phyloP scores from a whole-genome alignment of 2,888 invertebrate genomes.

The Cheilosia variabilis region DNA sequence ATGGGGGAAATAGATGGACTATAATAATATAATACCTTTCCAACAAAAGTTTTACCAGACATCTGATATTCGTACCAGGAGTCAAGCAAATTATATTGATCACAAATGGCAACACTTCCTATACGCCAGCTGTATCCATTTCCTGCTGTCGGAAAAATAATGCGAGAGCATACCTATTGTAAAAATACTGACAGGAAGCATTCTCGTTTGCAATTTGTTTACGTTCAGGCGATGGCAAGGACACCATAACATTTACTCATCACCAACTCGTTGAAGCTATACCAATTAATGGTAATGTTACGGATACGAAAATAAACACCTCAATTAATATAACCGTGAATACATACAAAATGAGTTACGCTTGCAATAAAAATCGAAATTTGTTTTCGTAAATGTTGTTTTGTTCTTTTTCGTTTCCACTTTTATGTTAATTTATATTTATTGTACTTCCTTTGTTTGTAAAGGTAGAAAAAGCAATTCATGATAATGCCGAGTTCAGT shows the following conservation, averaged over 20 bases:
- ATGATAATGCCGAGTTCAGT: too few species aligned
- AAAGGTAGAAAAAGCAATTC: too few species aligned
- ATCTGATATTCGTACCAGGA: too few species aligned
- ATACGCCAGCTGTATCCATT: background rate
- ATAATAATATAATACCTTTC: too few species aligned
- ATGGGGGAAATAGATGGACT: too few species aligned
- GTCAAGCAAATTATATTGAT: background rate
- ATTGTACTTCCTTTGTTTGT: too few species aligned
- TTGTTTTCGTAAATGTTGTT: too few species aligned
- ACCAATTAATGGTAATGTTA: constrained; percentile 2
- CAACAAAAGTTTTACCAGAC: too few species aligned
- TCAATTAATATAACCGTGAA: background rate
- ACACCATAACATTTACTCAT: constrained; percentile 22
- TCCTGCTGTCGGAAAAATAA: background rate
- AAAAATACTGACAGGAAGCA: constrained; percentile 1
- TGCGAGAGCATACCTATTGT: background rate
- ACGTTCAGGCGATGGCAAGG: constrained; percentile 5
- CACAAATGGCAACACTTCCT: background rate
- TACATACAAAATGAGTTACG: background rate
- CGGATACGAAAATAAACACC: background rate
- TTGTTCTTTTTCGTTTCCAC: too few species aligned
- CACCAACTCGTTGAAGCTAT: background rate
- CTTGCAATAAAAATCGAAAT: too few species aligned
- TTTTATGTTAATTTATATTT: too few species aligned
- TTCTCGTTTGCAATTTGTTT: background rate